Evolutionary conservation across 2,888 invertebrate species (phyloP).

Genomic region (Dendrolimus houi): DNA sequence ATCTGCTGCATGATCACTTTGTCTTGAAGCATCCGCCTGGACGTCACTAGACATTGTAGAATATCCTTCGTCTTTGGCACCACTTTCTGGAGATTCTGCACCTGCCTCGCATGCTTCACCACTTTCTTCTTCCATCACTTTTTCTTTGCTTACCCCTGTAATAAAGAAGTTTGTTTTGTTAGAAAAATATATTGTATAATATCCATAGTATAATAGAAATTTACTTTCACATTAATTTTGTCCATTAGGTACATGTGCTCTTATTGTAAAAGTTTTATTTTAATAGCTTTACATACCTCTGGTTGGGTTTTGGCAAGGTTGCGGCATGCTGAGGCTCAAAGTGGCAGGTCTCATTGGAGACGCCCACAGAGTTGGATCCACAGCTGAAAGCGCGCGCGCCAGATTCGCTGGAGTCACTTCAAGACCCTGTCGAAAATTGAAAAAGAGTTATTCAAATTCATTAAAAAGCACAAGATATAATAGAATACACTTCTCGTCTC

Average conservation of each 20-base stretch:
- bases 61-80: slow-evolving; percentile 88
- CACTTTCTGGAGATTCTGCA: slow-evolving; percentile 85
- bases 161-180: slow-evolving; percentile 6
- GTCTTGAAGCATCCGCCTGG: slow-evolving; percentile 81
- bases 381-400: slow-evolving; percentile 78
- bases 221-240: no score
- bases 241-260: not conserved
- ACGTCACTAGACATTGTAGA: slow-evolving; percentile 91
- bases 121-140: slow-evolving; percentile 57
- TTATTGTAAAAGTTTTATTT: not conserved
- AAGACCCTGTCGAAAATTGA: slow-evolving; percentile 51
- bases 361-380: slow-evolving; percentile 82
- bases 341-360: slow-evolving; percentile 82
- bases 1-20: slow-evolving; percentile 73
- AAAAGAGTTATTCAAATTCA: not conserved
- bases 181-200: not conserved
- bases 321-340: slow-evolving; percentile 81
- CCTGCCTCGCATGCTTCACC: slow-evolving; percentile 80
- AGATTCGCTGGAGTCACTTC: slow-evolving; percentile 79
- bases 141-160: slow-evolving; percentile 48
- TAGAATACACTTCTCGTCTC: not conserved
- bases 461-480: not conserved
- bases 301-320: slow-evolving; percentile 52
- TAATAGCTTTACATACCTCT: slow-evolving; percentile 30
- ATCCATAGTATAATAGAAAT: not conserved